A percentile compares a stretch with the other conserved stretches of the same genome.
These are phyloP conservation scores for Hyperopisus bebe DNA, from an alignment of 2,113 vertebrate genomes.

Conservation along the genomic window DNA sequence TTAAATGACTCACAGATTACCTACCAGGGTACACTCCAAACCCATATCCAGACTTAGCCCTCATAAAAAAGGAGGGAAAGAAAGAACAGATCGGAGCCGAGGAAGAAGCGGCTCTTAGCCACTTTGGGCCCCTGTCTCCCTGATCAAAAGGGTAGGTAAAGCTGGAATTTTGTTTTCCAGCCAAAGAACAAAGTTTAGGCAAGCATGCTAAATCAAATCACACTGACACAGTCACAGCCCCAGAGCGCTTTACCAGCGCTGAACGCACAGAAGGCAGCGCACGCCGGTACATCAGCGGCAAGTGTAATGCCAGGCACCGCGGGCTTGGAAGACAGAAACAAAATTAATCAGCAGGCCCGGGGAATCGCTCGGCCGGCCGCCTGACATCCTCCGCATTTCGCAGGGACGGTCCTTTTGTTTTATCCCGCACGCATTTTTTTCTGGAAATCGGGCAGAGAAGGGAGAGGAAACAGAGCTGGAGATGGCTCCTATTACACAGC, in stretches of 20 bases:
- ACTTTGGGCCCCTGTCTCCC: not conserved
- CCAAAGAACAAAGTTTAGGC: constrained; percentile 2
- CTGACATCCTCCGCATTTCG: constrained; percentile 9
- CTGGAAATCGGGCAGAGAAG: not conserved
- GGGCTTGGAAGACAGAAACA: not conserved
- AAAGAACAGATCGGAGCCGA: not conserved
- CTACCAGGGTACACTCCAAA: not conserved
- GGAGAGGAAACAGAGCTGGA: not conserved
- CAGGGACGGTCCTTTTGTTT: not conserved
- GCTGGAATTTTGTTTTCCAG: not conserved
- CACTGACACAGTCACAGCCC: not conserved
- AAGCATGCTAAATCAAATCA: not conserved
- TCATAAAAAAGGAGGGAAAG: not conserved
- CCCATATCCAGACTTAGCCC: not conserved
- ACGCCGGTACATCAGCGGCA: not conserved
- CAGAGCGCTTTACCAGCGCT: not conserved
- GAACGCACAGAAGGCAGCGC: not conserved
- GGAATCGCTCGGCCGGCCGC: not conserved
- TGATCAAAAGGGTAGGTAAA: not conserved
- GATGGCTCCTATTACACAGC: not conserved
- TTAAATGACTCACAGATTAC: not conserved
- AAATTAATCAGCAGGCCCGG: constrained; percentile 6
- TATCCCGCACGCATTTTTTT: not conserved
- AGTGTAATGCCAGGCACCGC: not conserved
- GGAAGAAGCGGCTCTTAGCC: not conserved